Conservation (phyloP, 2,797 vertebrate genomes). For the Scolopax rusticola region DNA sequence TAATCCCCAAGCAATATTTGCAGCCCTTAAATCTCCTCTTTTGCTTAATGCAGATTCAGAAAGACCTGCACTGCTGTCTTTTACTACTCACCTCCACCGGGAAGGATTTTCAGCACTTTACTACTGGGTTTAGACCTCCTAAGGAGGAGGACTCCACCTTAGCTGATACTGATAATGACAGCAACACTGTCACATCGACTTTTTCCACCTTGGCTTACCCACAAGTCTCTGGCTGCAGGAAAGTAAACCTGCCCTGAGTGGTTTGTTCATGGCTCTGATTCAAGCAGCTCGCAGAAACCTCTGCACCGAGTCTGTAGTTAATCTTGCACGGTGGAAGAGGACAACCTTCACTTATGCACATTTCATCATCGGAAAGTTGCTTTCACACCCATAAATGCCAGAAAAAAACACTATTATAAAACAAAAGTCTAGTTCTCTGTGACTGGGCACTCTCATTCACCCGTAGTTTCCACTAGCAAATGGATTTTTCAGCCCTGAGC, state of each 20-base stretch:
- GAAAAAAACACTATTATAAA: not conserved
- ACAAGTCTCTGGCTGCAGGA: not conserved
- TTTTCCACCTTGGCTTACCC: not conserved
- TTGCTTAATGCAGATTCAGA: not conserved
- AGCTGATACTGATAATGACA: not conserved
- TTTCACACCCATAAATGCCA: not conserved
- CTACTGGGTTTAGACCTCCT: not conserved
- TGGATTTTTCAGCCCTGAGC: not conserved
- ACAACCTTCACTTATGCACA: not conserved
- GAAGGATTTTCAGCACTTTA: not conserved
- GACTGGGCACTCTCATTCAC: not conserved
- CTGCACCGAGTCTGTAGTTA: not conserved
- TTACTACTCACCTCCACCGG: not conserved
- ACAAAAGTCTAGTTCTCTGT: not conserved
- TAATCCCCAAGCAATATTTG: not conserved
- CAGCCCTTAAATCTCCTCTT: not conserved
- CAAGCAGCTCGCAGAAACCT: not conserved
- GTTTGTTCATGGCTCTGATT: not conserved
- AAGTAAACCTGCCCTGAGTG: not conserved
- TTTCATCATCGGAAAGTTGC: not conserved
- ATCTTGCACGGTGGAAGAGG: fast-evolving
- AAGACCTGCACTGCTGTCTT: not conserved
- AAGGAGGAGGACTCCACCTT: not conserved
- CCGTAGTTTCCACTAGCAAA: not conserved
- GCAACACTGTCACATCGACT: not conserved